These are phyloP conservation scores for Azemiops feae DNA, from an alignment of 2,113 vertebrate species.

Conservation along the genomic window DNA sequence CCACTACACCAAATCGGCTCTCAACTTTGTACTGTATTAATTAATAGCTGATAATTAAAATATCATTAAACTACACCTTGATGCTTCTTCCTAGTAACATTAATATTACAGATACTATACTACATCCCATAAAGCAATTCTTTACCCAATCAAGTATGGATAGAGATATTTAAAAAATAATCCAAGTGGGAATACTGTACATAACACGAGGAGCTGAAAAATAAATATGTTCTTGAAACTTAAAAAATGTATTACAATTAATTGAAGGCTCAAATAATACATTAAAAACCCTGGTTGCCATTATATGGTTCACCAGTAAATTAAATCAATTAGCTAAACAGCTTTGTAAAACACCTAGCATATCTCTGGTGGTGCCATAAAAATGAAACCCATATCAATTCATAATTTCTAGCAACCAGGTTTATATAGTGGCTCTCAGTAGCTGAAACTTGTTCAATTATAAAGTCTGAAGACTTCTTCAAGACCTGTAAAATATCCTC, in stretches of 20 bases:
- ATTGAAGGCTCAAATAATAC: not conserved
- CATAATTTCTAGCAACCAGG: not conserved
- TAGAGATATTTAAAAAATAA: not conserved
- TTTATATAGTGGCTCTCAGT: not conserved
- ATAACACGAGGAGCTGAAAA: not conserved
- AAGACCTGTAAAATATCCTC: not conserved
- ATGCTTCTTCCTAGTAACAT: not conserved
- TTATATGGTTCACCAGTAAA: not conserved
- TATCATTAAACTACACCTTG: not conserved
- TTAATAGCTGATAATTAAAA: not conserved
- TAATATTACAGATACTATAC: not conserved
- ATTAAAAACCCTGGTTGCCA: not conserved
- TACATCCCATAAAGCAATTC: not conserved
- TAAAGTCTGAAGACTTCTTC: not conserved
- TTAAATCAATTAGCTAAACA: not conserved
- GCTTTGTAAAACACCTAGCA: not conserved
- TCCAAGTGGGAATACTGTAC: not conserved
- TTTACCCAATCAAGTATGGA: not conserved
- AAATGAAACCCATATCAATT: not conserved
- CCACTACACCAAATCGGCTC: not conserved
- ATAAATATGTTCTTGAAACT: not conserved
- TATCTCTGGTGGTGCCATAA: not conserved
- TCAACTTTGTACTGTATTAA: not conserved
- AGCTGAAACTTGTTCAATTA: not conserved
- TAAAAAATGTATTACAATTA: not conserved